Conservation (phyloP, 2,797 vertebrate species). For the Darevskia nairensis region DNA sequence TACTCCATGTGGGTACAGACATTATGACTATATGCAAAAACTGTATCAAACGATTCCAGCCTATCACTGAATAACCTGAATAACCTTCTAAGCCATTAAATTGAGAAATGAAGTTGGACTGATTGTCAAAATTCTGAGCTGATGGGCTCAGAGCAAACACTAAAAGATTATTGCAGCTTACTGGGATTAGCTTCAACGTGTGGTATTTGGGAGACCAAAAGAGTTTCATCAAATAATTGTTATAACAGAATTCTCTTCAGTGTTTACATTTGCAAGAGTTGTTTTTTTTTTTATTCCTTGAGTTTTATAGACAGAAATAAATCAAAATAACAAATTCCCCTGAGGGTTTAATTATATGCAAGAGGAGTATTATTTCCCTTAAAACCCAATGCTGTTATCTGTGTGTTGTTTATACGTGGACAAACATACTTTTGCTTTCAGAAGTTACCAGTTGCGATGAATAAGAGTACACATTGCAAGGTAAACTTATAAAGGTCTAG, state of each 20-base stretch:
- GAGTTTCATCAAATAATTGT: not conserved
- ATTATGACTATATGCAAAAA: not conserved
- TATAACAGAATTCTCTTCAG: not conserved
- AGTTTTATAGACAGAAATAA: not conserved
- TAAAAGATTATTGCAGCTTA: slow-evolving; percentile 12
- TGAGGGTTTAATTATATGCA: not conserved
- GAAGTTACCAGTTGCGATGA: slow-evolving; percentile 71
- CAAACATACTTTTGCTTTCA: slow-evolving; percentile 52
- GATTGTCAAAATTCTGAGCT: not conserved
- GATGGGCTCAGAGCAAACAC: not conserved
- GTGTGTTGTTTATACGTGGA: not conserved
- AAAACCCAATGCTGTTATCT: not conserved
- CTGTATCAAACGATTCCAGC: not conserved
- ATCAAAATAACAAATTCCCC: not conserved
- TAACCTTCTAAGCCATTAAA: not conserved
- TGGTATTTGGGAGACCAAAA: not conserved
- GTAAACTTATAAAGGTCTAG: slow-evolving; percentile 64
- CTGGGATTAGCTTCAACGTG: slow-evolving; percentile 9
- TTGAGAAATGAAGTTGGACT: not conserved
- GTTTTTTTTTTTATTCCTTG: not conserved
- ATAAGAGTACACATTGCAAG: slow-evolving; percentile 73
- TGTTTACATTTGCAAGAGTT: not conserved
- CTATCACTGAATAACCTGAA: not conserved
- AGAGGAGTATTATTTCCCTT: not conserved
- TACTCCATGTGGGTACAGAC: not conserved